A percentile compares a stretch with the other conserved stretches of the same genome.
Conservation (phyloP, 2,888 invertebrate genomes). For the Bugulina stolonifera region DNA sequence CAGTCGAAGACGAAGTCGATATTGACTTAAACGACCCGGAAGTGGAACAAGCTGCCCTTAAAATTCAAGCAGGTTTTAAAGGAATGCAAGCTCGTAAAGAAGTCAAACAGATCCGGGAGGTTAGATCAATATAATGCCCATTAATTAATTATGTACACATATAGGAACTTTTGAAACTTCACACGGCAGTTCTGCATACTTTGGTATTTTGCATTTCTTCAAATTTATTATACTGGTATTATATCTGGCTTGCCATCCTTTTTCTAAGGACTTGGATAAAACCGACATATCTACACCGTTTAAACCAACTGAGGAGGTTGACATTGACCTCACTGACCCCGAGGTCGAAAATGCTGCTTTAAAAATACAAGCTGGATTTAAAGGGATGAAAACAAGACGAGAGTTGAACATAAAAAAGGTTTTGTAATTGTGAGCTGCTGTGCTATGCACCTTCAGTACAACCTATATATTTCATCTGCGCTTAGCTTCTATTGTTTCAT, state of each 20-base stretch:
- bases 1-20: constrained; percentile 36
- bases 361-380: constrained; percentile 49
- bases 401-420: constrained; percentile 39
- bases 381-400: constrained; percentile 43
- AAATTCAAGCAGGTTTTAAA: constrained; percentile 49
- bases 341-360: constrained; percentile 45
- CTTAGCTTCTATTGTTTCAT: too few species aligned
- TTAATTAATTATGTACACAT: too few species aligned
- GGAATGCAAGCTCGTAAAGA: constrained; percentile 44
- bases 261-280: too few species aligned
- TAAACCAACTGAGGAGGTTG: constrained; percentile 40
- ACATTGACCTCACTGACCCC: constrained; percentile 47
- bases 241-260: too few species aligned
- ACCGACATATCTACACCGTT: too few species aligned
- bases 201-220: too few species aligned
- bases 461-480: too few species aligned
- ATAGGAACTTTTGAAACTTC: too few species aligned
- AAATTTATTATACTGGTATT: too few species aligned
- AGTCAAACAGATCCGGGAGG: constrained; percentile 31
- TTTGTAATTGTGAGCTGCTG: constrained; percentile 28
- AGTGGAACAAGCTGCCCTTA: constrained; percentile 45
- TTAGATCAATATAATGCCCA: too few species aligned
- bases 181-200: too few species aligned
- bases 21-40: constrained; percentile 48
- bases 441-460: neutral